Evolutionary conservation across 2,888 invertebrate genomes (phyloP).

Genomic region (Onthophagus sagittarius): DNA sequence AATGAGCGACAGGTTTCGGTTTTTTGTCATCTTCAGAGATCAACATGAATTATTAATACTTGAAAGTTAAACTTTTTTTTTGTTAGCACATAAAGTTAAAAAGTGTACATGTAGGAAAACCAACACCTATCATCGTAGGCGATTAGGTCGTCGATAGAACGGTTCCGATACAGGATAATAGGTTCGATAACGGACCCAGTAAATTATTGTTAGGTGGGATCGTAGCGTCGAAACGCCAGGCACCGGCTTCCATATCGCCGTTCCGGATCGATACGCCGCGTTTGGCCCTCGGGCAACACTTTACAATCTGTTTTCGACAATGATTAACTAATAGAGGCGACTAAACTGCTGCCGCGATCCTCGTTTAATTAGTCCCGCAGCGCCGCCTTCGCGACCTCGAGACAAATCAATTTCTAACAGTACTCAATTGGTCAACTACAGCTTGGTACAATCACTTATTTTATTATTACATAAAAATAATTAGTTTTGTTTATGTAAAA

Average conservation of each 20-base stretch:
- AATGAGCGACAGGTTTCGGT: no score
- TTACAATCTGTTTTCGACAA: slow-evolving; percentile 23
- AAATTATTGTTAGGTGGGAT: slow-evolving; percentile 38
- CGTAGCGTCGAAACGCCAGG: slow-evolving; percentile 37
- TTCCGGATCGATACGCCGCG: slow-evolving; percentile 33
- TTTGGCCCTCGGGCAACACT: slow-evolving; percentile 24
- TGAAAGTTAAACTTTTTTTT: no score
- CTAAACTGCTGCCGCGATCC: slow-evolving; percentile 16
- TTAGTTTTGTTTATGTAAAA: no score
- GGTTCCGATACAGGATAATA: slow-evolving; percentile 16
- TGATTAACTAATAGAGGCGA: slow-evolving; percentile 24
- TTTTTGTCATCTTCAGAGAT: no score
- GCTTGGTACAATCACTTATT: neutral
- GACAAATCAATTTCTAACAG: neutral
- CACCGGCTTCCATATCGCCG: slow-evolving; percentile 30
- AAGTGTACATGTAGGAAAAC: neutral
- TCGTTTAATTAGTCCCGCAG: slow-evolving; percentile 11
- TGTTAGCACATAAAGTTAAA: no score
- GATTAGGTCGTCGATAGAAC: neutral
- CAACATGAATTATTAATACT: no score
- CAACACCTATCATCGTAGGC: neutral
- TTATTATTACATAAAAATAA: no score
- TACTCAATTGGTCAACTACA: neutral
- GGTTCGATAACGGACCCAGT: slow-evolving; percentile 29
- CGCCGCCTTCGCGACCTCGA: neutral